Base-by-base conservation (phyloP, 2,888 invertebrate genomes). In the Nesidiocoris tenuis region DNA sequence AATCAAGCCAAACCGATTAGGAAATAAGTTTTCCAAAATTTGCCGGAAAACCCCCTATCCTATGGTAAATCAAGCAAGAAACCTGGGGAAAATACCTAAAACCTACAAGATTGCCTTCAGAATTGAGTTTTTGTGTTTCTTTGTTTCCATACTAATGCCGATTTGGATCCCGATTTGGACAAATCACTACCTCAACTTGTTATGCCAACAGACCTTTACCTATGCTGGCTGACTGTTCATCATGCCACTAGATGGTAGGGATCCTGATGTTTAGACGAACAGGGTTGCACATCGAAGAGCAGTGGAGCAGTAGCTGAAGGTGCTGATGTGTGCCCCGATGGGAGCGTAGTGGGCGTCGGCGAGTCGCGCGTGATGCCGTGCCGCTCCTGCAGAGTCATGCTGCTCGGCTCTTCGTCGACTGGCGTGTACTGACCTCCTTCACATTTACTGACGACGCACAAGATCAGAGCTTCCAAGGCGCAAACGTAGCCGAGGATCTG, bases 401-500 rank as follows among this genome's bases (percentile, higher is more conserved):
- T 86, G 83, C 88, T 88, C 77, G 87, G 87, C 82, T 89, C 89
- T 82, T 89, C 88, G 80, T 87, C 87, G 77, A 89, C 88, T 77
- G 87, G 88, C 79, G 87, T 86, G 82, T 88, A 89, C 80, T 86
- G 86, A 80, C 85, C 85, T 57, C 81, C 80, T 80, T 86, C 86
- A 83, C 87, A 88, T 80, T 86, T 85, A 80, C 88, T 87, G 80
- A 88, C 85, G 80, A 87, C 84, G 80, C 88, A 86, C 80, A 89
- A 83, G 79, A 88, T 82, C 79, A 87, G 83, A 68, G 88, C 87
- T 84, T 89, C 88, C 82, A 87, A 81, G 80, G 87, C 87, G 83
- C 89, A 89, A 77, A 87, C 82, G 82, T 88, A 89, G 79, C 89
- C 89, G 81, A 89, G 84, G 81, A 87, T 85, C 89, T 89, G 81